Evolutionary conservation across 2,888 invertebrate genomes (phyloP).

Genomic region (Steromphala cineraria): DNA sequence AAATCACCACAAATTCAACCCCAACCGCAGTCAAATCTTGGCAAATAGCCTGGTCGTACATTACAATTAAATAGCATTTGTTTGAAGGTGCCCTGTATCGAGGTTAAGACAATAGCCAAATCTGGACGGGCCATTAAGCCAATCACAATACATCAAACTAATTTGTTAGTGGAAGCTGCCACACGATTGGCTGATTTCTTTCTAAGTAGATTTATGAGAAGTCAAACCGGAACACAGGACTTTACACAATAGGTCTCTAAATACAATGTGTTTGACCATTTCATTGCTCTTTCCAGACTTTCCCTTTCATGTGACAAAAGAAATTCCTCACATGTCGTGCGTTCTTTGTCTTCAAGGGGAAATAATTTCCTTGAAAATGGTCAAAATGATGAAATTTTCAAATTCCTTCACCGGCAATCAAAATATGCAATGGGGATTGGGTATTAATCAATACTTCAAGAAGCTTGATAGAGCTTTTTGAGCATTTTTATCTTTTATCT

Average conservation of each 20-base stretch:
- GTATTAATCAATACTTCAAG: no score
- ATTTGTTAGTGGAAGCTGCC: background rate
- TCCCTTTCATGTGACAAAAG: background rate
- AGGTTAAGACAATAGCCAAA: background rate
- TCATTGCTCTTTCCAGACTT: background rate
- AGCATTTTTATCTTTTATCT: no score
- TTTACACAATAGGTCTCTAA: background rate
- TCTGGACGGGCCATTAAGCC: background rate
- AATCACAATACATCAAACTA: conserved; percentile 1
- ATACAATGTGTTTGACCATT: background rate
- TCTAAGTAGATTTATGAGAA: background rate
- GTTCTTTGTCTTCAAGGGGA: background rate
- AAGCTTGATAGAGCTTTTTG: no score
- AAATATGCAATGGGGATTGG: no score
- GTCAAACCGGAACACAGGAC: background rate
- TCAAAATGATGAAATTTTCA: background rate
- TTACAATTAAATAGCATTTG: background rate
- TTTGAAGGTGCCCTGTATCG: background rate
- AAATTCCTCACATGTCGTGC: background rate
- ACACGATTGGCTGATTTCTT: background rate
- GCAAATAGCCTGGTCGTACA: background rate
- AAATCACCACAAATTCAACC: no score
- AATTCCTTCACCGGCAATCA: no score
- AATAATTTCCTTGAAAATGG: background rate
- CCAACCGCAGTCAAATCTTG: no score